These are phyloP conservation scores for Cololabis saira DNA, from an alignment of 2,113 vertebrate species.

Conservation along the genomic window DNA sequence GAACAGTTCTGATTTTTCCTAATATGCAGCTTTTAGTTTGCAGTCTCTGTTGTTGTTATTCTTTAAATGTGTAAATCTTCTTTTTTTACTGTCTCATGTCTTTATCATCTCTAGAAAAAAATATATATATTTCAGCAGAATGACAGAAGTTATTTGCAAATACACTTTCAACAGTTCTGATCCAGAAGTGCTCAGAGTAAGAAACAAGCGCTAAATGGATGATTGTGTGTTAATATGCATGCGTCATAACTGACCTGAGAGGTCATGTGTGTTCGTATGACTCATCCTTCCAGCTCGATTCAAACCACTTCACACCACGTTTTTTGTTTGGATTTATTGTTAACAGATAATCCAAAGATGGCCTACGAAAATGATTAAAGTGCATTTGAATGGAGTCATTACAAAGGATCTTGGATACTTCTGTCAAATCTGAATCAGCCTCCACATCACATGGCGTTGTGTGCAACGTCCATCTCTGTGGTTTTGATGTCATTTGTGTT, in stretches of 20 bases:
- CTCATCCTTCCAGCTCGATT: slow-evolving; percentile 33
- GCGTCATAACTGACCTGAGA: slow-evolving; percentile 52
- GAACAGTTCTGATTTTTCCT: neutral
- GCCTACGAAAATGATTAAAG: slow-evolving; percentile 34
- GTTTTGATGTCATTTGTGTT: slow-evolving; percentile 65
- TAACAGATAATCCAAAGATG: neutral
- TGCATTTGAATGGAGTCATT: slow-evolving; percentile 40
- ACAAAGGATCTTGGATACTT: neutral
- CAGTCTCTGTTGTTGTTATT: neutral
- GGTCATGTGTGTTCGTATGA: slow-evolving; percentile 66
- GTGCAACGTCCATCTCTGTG: no score
- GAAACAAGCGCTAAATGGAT: slow-evolving; percentile 26
- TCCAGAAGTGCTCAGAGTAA: slow-evolving; percentile 11
- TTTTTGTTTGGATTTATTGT: slow-evolving; percentile 12
- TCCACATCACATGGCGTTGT: slow-evolving; percentile 34
- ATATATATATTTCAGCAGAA: neutral
- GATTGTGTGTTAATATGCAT: slow-evolving; percentile 62
- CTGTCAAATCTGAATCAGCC: slow-evolving; percentile 6
- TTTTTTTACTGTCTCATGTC: neutral
- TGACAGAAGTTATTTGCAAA: slow-evolving; percentile 19
- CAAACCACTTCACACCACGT: slow-evolving; percentile 33
- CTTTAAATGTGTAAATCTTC: slow-evolving; percentile 7
- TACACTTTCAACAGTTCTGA: slow-evolving; percentile 18
- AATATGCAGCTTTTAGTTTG: neutral
- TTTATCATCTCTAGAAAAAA: neutral